phyloP scores from a whole-genome alignment of 2,888 invertebrate genomes.

The Cosmia trapezina region DNA sequence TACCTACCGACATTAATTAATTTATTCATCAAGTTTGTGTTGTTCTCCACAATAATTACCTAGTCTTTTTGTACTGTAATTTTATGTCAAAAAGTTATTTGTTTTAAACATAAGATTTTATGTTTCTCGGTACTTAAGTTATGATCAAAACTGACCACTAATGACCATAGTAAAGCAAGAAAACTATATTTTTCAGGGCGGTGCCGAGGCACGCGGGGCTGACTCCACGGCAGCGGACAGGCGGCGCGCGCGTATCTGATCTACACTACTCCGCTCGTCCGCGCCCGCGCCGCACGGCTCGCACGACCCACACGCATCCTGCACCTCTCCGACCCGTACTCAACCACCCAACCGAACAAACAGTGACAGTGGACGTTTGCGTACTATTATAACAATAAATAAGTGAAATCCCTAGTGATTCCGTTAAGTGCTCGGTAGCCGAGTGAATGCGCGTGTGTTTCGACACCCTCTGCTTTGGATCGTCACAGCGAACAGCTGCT shows the following conservation, averaged over 20 bases:
- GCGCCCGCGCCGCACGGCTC: slow-evolving; percentile 88
- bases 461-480: slow-evolving; percentile 97
- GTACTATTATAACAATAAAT: slow-evolving; percentile 73
- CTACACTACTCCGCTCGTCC: slow-evolving; percentile 83
- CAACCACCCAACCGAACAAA: slow-evolving; percentile 69
- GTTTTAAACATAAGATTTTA: neutral
- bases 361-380: slow-evolving; percentile 75
- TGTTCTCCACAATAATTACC: neutral
- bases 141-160: slow-evolving; percentile 46
- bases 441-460: slow-evolving; percentile 98
- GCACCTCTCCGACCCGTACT: slow-evolving; percentile 75
- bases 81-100: slow-evolving; percentile 6
- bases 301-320: slow-evolving; percentile 81
- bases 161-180: slow-evolving; percentile 56
- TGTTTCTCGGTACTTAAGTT: slow-evolving; percentile 32
- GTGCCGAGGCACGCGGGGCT: slow-evolving; percentile 87
- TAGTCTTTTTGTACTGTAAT: neutral
- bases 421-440: slow-evolving; percentile 89
- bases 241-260: slow-evolving; percentile 80
- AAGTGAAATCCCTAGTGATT: slow-evolving; percentile 86
- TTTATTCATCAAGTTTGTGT: neutral
- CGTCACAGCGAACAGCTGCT: slow-evolving; percentile 95
- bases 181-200: slow-evolving; percentile 81
- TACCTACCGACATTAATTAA: slow-evolving; percentile 1
- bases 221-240: slow-evolving; percentile 77